phyloP scores from a whole-genome alignment of 2,888 invertebrate genomes.

The Gastracanthus pulcherrimus region DNA sequence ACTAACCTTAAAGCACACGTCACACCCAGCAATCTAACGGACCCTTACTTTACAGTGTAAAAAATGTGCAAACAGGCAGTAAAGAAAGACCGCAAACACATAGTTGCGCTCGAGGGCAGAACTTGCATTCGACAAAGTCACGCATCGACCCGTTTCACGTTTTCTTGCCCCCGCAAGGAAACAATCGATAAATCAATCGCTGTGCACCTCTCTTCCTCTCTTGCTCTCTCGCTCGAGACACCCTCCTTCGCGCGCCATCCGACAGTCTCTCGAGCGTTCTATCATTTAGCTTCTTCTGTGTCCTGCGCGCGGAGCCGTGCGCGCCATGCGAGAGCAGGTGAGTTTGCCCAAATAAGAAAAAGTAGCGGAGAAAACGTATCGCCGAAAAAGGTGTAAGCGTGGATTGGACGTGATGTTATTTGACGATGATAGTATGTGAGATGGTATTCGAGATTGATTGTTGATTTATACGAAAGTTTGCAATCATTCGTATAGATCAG shows the following conservation, averaged over 20 bases:
- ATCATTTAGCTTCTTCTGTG: background rate
- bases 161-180: background rate
- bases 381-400: too few relatives aligned
- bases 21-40: too few relatives aligned
- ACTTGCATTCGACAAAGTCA: background rate
- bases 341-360: background rate
- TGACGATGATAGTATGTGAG: too few relatives aligned
- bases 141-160: constrained; percentile 8
- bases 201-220: background rate
- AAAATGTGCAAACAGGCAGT: too few relatives aligned
- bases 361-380: background rate
- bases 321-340: background rate
- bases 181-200: constrained; percentile 32
- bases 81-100: background rate
- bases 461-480: too few relatives aligned
- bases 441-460: too few relatives aligned
- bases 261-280: background rate
- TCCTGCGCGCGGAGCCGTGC: background rate
- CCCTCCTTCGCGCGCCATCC: constrained; percentile 11
- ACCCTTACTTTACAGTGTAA: too few relatives aligned
- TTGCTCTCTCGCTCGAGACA: too few relatives aligned
- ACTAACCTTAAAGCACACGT: too few relatives aligned
- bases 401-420: too few relatives aligned
- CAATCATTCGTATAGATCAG: too few relatives aligned
- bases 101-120: background rate